Percentiles rank a stretch among this genome's conserved stretches.
phyloP scores from a whole-genome alignment of 1,140 invertebrate genomes.

The Cylas formicarius region DNA sequence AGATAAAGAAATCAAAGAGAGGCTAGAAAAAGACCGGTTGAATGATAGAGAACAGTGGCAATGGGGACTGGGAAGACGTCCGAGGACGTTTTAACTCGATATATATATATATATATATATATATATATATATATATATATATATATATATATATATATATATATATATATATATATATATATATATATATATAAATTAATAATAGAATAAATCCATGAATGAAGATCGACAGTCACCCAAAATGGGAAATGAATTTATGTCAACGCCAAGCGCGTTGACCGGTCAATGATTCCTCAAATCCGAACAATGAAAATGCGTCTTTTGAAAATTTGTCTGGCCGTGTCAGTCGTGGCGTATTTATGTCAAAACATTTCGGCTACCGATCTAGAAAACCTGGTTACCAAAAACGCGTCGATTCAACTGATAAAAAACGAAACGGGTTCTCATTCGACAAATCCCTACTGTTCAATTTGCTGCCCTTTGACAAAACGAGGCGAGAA shows the following conservation, averaged over 20 bases:
- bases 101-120: constrained; percentile 7
- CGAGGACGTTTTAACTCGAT: not conserved
- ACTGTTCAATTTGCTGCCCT: constrained; percentile 31
- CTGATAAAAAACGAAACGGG: constrained; percentile 12
- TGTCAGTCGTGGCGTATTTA: no score
- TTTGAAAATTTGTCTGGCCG: no score
- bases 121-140: constrained; percentile 7
- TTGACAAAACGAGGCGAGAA: constrained; percentile 16
- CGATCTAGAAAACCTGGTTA: constrained; percentile 5
- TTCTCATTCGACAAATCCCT: constrained; percentile 14
- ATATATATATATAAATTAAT: constrained; percentile 2
- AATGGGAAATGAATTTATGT: no score
- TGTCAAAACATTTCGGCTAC: no score
- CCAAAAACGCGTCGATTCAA: constrained; percentile 4
- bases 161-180: constrained; percentile 6
- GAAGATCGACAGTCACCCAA: no score
- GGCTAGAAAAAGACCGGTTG: no score
- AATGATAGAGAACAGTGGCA: no score
- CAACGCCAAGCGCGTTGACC: no score
- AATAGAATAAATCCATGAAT: not conserved
- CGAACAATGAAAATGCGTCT: no score
- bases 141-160: constrained; percentile 6
- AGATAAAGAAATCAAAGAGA: no score
- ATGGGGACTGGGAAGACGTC: no score
- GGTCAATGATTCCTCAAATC: no score